These are phyloP conservation scores for Delichon dasypus DNA, from an alignment of 2,797 vertebrate genomes.

Conservation along the genomic window DNA sequence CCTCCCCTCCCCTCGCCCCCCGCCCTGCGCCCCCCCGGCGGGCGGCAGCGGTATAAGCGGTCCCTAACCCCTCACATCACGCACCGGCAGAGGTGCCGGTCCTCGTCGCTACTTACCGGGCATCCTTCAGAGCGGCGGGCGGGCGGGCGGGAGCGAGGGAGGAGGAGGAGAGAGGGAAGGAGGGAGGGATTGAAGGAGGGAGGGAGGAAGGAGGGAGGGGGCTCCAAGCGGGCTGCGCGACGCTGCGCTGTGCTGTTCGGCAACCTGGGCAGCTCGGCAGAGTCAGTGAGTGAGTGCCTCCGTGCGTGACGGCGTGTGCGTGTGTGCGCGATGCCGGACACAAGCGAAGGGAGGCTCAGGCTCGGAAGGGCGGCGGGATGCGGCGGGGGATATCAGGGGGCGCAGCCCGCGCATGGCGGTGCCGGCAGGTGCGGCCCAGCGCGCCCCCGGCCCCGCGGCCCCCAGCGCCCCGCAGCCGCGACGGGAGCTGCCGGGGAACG, in stretches of 20 bases:
- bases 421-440: constrained; percentile 71
- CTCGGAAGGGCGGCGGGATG: background rate
- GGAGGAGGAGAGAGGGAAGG: background rate
- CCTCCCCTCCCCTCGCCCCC: background rate
- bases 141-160: background rate
- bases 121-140: background rate
- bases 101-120: constrained; percentile 14
- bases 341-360: background rate
- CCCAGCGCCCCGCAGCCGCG: constrained; percentile 18
- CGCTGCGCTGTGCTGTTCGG: background rate
- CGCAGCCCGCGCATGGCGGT: constrained; percentile 40
- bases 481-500: constrained; percentile 5
- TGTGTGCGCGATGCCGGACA: background rate
- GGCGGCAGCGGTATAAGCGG: background rate
- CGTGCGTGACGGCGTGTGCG: background rate
- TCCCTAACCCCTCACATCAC: background rate
- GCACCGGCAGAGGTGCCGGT: constrained; percentile 1
- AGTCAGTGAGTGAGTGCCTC: background rate
- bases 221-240: background rate
- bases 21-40: background rate
- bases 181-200: background rate
- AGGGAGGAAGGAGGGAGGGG: background rate
- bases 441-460: constrained; percentile 33
- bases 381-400: constrained; percentile 3
- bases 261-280: background rate